Evolutionary conservation across 1,140 invertebrate species (phyloP).

Genomic region (Metopolophium dirhodum): DNA sequence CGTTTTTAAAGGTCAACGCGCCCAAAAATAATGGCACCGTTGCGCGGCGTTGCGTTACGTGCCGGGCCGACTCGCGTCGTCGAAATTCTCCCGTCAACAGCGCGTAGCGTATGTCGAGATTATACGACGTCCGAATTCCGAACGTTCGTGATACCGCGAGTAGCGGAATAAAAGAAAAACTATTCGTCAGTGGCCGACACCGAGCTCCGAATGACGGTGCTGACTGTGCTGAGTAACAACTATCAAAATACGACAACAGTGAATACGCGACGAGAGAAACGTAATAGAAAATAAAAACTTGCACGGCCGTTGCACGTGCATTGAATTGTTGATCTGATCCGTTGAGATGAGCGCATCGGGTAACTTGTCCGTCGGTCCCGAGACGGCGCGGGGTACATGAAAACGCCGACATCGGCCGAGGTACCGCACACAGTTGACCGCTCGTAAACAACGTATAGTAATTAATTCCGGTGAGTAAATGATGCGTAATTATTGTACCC

Average conservation of each 20-base stretch:
- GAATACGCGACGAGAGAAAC: neutral
- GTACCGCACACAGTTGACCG: no score
- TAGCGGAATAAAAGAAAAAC: neutral
- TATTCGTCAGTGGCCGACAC: neutral
- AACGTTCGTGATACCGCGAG: neutral
- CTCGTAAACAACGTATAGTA: neutral
- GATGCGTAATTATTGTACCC: neutral
- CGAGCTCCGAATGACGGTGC: neutral
- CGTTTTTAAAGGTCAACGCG: constrained; percentile 28
- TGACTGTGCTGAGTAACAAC: neutral
- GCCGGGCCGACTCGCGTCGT: neutral
- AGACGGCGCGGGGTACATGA: neutral
- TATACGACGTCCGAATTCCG: neutral
- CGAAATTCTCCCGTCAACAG: neutral
- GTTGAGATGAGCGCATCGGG: neutral
- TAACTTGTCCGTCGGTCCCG: neutral
- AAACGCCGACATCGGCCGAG: neutral
- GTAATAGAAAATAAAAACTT: neutral
- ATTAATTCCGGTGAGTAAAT: neutral
- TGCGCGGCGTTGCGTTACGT: neutral
- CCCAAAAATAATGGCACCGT: neutral
- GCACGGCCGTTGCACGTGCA: neutral
- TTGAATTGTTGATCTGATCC: neutral
- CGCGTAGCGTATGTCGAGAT: neutral
- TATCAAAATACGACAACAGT: no score